A percentile compares a stretch with the other conserved stretches of the same genome.
Conservation (phyloP, 2,797 vertebrate species). For the Danio jaintianensis region DNA sequence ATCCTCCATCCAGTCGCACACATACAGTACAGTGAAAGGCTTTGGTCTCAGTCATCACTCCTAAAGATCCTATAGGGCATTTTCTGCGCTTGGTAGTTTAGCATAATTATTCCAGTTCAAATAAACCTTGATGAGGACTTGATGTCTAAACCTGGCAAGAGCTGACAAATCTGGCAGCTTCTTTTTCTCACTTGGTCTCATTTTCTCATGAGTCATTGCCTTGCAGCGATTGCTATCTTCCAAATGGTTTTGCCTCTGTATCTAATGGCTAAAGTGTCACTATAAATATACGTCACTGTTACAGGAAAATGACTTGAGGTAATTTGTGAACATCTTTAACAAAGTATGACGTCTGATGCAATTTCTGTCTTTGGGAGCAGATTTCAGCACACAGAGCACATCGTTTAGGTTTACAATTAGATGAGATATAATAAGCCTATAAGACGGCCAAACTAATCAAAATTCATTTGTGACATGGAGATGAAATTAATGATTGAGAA, state of each 20-base stretch:
- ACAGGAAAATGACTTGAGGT: constrained; percentile 35
- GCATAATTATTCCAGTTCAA: constrained; percentile 54
- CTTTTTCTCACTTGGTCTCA: constrained; percentile 47
- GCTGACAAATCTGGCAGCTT: constrained; percentile 48
- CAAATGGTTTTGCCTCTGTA: constrained; percentile 51
- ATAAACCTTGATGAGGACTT: constrained; percentile 57
- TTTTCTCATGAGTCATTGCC: constrained; percentile 56
- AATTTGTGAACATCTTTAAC: constrained; percentile 51
- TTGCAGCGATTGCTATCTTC: constrained; percentile 49
- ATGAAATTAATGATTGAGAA: constrained; percentile 46
- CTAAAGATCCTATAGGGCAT: constrained; percentile 31
- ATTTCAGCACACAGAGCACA: constrained; percentile 28
- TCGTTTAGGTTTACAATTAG: constrained; percentile 37
- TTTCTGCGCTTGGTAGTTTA: constrained; percentile 18
- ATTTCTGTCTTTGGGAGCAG: constrained; percentile 38
- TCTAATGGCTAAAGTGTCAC: constrained; percentile 61
- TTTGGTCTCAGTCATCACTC: constrained; percentile 31
- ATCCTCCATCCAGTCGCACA: neutral
- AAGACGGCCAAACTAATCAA: constrained; percentile 44
- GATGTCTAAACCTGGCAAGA: constrained; percentile 57
- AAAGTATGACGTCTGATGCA: constrained; percentile 38
- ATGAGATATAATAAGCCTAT: constrained; percentile 40
- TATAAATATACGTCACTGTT: constrained; percentile 51
- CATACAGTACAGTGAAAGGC: constrained; percentile 20
- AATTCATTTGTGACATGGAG: constrained; percentile 44